Evolutionary conservation across 1,140 invertebrate species (phyloP).

Genomic region (Centruroides sculpturatus): DNA sequence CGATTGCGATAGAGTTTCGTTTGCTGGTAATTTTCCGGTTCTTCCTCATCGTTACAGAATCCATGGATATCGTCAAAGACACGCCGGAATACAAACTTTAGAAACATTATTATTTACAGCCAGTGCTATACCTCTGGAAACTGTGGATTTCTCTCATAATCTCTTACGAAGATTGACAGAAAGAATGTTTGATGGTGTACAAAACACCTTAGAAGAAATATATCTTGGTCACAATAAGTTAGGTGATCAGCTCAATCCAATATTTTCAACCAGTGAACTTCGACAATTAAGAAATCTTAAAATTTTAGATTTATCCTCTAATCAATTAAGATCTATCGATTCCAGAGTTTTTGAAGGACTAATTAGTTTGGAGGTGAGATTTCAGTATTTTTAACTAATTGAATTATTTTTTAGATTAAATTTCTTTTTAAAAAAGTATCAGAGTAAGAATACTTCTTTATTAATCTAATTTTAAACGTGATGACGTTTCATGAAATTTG

Average conservation of each 20-base stretch:
- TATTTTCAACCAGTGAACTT: constrained; percentile 70
- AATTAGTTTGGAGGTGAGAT: constrained; percentile 45
- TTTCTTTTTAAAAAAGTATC: too few species aligned
- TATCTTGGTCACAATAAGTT: constrained; percentile 61
- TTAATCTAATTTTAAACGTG: too few species aligned
- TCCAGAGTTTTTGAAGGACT: constrained; percentile 72
- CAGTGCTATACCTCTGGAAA: constrained; percentile 47
- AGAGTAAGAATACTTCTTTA: too few species aligned
- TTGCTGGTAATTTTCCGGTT: constrained; percentile 53
- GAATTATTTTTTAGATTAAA: too few species aligned
- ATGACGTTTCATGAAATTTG: too few species aligned
- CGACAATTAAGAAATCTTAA: constrained; percentile 49
- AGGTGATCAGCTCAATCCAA: constrained; percentile 74
- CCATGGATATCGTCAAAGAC: constrained; percentile 53
- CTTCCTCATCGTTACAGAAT: constrained; percentile 57
- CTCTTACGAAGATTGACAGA: constrained; percentile 61
- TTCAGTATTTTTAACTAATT: too few species aligned
- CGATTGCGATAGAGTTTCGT: constrained; percentile 70
- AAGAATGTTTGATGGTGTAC: constrained; percentile 48
- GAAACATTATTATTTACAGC: constrained; percentile 52
- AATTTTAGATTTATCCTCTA: constrained; percentile 56
- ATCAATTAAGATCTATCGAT: constrained; percentile 60
- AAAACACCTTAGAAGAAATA: constrained; percentile 49
- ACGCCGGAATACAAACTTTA: constrained; percentile 59
- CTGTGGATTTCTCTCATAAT: constrained; percentile 66